phyloP scores from a whole-genome alignment of 2,113 vertebrate genomes.

The Coregonus clupeaformis region DNA sequence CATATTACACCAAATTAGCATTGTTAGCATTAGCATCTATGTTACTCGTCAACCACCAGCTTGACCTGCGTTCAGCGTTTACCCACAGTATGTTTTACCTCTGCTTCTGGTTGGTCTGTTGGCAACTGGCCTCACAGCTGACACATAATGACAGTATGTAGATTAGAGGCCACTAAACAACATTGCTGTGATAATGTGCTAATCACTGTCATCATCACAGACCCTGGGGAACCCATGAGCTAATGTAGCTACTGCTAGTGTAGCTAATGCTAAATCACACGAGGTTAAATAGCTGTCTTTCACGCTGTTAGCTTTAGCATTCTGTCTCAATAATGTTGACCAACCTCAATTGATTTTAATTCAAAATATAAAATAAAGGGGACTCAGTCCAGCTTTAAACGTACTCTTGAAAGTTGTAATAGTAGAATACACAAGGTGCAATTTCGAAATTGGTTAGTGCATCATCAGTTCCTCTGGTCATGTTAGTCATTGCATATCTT shows the following conservation, averaged over 20 bases:
- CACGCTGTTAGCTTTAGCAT: conserved; percentile 7
- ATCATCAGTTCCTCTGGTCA: no score
- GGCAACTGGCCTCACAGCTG: neutral
- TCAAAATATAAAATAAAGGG: no score
- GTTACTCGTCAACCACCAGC: no score
- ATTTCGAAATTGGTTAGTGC: no score
- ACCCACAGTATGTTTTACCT: neutral
- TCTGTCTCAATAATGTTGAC: neutral
- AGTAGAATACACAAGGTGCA: no score
- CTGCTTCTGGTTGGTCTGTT: neutral
- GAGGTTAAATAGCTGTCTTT: conserved; percentile 26
- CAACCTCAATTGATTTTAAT: neutral
- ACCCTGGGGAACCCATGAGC: conserved; percentile 5
- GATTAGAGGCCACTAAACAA: neutral
- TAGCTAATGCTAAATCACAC: conserved; percentile 42
- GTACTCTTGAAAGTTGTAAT: no score
- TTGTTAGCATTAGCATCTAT: no score
- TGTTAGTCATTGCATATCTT: no score
- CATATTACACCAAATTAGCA: no score
- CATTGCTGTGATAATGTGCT: conserved; percentile 10
- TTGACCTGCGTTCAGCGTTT: neutral
- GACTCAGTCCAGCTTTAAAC: no score
- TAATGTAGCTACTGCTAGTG: neutral
- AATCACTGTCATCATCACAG: conserved; percentile 19
- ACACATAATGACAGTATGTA: neutral